Base-by-base conservation (phyloP, 1,140 invertebrate genomes). In the Conopomorpha cramerella region DNA sequence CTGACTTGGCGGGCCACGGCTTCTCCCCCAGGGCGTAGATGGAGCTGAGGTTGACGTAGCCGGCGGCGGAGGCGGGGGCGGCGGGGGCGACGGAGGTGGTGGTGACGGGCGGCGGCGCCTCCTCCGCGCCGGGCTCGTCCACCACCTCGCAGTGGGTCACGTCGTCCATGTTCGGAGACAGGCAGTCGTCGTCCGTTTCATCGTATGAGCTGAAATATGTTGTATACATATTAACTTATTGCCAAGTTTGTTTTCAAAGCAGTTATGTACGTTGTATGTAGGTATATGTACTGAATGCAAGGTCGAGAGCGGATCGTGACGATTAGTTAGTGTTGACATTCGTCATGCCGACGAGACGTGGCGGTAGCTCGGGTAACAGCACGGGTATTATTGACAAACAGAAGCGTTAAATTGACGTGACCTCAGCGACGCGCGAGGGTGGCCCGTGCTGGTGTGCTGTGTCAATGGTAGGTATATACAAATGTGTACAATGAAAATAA, bases 161-260 rank as follows among this genome's bases (percentile, higher is more conserved):
- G n/a, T 81, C 78, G 53, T 86, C 84, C 42, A 86, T 45, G 49
- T 84, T 83, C 15, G 82, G 82, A 25, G 83, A 84, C 14, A 86
- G 59, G 38, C 82, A 77, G 44, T 86, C 84, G 34, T 85, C 83
- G 38, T 83, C 82, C 19, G 78, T 81, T 65, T 83, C 82, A 83
- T 83, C 81, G 79, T 82, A 82, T 61, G 82, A 84, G 82, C 82
- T 84, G 77, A 29, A 58, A 68, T 55, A 34, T 36, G n/a, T n/a
- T n/a, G n/a, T n/a, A n/a, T n/a, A n/a, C n/a, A n/a, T n/a, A n/a
- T n/a, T n/a, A n/a, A n/a, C n/a, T n/a, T n/a, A n/a, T n/a, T n/a
- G n/a, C n/a, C n/a, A n/a, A n/a, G n/a, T n/a, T n/a, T n/a, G n/a
- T n/a, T n/a, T n/a, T n/a, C n/a, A n/a, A n/a, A n/a, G n/a, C n/a